Evolutionary conservation across 2,888 invertebrate species (phyloP).

Genomic region (Harpalus rufipes): DNA sequence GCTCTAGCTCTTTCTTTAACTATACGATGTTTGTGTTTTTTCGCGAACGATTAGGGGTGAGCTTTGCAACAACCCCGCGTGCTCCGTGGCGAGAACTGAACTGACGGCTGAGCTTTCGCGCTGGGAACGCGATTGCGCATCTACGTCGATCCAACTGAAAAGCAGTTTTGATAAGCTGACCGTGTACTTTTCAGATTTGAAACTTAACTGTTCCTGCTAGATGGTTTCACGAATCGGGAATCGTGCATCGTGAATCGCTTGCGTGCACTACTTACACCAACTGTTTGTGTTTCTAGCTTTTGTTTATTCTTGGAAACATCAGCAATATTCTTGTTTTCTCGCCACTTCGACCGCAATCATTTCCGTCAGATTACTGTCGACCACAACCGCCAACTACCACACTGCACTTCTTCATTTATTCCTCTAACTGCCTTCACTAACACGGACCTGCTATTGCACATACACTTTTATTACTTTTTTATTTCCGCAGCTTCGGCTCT

Average conservation of each 20-base stretch:
- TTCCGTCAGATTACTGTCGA: constrained; percentile 45
- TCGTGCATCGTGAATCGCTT: constrained; percentile 50
- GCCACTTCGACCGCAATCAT: constrained; percentile 54
- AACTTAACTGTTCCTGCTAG: constrained; percentile 51
- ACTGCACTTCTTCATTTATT: constrained; percentile 28
- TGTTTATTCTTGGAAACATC: constrained; percentile 59
- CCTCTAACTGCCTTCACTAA: not conserved
- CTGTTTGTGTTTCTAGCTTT: constrained; percentile 47
- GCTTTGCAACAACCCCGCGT: not conserved
- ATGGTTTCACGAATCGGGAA: constrained; percentile 24
- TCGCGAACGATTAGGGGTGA: constrained; percentile 11
- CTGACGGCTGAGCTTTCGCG: constrained; percentile 39
- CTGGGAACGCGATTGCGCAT: constrained; percentile 59
- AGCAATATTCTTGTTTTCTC: constrained; percentile 56
- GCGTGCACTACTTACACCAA: constrained; percentile 58
- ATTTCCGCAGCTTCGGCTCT: too few species aligned
- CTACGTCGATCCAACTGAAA: constrained; percentile 62
- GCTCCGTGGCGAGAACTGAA: constrained; percentile 28
- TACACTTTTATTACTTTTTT: not conserved
- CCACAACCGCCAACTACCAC: constrained; percentile 4
- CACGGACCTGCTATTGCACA: not conserved
- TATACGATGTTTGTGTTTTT: constrained; percentile 24
- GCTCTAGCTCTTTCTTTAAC: not conserved
- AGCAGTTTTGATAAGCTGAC: constrained; percentile 64
- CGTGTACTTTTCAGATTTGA: constrained; percentile 61